Conservation (phyloP, 37 sponge, comb jelly and placozoan genomes). For the Oscarella lobularis region DNA sequence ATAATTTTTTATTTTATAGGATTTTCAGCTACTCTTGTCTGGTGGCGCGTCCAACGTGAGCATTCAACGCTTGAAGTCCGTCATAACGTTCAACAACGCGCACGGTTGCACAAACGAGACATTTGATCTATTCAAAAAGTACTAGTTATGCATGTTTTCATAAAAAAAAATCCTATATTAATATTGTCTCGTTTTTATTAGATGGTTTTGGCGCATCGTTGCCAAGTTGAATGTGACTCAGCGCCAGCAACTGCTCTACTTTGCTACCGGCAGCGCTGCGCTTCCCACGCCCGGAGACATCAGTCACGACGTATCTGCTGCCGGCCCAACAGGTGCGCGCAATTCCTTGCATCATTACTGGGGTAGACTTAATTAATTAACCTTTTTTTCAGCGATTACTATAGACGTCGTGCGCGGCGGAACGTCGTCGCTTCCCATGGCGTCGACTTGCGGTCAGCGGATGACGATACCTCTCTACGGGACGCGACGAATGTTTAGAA, state of each 20-base stretch:
- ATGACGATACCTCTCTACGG: too few species aligned
- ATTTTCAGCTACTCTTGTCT: conserved; percentile 78
- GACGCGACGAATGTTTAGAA: too few species aligned
- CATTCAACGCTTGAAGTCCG: conserved; percentile 45
- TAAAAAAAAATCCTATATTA: too few species aligned
- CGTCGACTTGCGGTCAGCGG: too few species aligned
- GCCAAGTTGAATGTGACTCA: conserved; percentile 76
- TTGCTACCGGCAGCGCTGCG: conserved; percentile 78
- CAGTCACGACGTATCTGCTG: neutral
- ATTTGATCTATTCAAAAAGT: conserved; percentile 64
- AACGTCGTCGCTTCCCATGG: too few species aligned
- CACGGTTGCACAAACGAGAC: conserved; percentile 17
- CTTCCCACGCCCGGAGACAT: conserved; percentile 13
- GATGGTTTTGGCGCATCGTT: conserved; percentile 91
- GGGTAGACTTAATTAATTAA: too few species aligned
- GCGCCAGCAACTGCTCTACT: conserved; percentile 88
- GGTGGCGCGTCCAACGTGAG: conserved; percentile 76
- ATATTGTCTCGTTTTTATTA: too few species aligned
- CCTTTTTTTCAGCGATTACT: too few species aligned
- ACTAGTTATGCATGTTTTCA: too few species aligned
- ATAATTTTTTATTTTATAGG: conserved; percentile 33
- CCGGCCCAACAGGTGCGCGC: neutral
- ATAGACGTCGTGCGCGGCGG: too few species aligned
- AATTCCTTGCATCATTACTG: too few species aligned
- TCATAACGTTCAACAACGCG: conserved; percentile 60